These are phyloP conservation scores for Dasypogon diadema DNA, from an alignment of 2,888 invertebrate species.

Conservation along the genomic window DNA sequence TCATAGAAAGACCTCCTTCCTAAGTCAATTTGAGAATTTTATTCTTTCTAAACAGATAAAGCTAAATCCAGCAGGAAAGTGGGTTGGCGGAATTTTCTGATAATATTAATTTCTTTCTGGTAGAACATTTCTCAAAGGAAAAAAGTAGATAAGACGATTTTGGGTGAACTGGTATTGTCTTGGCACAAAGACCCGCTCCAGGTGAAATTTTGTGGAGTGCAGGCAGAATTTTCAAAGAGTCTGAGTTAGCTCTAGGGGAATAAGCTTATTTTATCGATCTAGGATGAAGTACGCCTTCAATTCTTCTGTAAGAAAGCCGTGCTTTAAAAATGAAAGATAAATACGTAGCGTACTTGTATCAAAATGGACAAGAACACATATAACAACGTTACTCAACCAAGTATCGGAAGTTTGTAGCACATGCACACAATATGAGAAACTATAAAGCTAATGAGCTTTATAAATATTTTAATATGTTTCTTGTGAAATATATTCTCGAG, in stretches of 20 bases:
- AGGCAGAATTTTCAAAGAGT: neutral
- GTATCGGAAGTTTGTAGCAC: too few relatives aligned
- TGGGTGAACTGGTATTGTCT: conserved; percentile 3
- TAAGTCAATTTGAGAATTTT: conserved; percentile 4
- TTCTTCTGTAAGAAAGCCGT: too few relatives aligned
- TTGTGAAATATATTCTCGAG: too few relatives aligned
- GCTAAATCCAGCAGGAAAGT: neutral
- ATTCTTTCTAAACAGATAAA: conserved; percentile 11
- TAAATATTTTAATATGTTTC: too few relatives aligned
- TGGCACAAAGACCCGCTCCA: neutral
- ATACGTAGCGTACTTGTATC: too few relatives aligned
- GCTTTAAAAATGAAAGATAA: too few relatives aligned
- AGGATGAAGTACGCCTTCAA: too few relatives aligned
- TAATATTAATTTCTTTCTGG: conserved; percentile 35
- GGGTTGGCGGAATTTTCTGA: neutral
- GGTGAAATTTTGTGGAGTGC: neutral
- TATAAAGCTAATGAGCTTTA: too few relatives aligned
- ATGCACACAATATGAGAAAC: too few relatives aligned
- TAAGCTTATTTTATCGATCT: conserved; percentile 1
- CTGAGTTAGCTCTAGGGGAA: neutral
- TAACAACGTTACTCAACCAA: too few relatives aligned
- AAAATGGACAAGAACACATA: too few relatives aligned
- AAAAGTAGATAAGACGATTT: conserved; percentile 30
- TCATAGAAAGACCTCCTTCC: neutral
- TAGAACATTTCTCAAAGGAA: conserved; percentile 17